Conservation (phyloP, 2,888 invertebrate species). For the Sinohyriopsis cumingii region DNA sequence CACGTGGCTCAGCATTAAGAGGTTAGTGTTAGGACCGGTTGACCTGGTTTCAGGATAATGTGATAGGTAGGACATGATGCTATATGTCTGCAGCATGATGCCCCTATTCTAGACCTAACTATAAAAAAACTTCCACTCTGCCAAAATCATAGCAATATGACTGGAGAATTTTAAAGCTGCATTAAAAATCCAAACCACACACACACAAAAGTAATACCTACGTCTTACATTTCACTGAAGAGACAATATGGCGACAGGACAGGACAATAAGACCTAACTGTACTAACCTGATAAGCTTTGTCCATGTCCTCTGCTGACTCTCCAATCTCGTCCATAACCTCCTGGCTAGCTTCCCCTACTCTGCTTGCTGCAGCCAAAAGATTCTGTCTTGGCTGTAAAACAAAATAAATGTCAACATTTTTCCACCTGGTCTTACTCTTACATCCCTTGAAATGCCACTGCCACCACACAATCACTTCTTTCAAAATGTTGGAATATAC, state of each 20-base stretch:
- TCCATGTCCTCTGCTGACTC: conserved; percentile 78
- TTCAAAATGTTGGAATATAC: background rate
- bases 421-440: background rate
- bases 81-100: too few relatives aligned
- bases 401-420: background rate
- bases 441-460: background rate
- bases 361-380: conserved; percentile 92
- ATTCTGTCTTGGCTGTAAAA: conserved; percentile 86
- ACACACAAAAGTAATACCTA: background rate
- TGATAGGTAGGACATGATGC: too few relatives aligned
- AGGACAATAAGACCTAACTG: background rate
- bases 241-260: background rate
- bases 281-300: conserved; percentile 74
- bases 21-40: too few relatives aligned
- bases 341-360: conserved; percentile 95
- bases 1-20: too few relatives aligned
- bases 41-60: too few relatives aligned
- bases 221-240: background rate
- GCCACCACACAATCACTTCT: background rate
- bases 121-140: too few relatives aligned
- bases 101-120: too few relatives aligned
- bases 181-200: background rate
- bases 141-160: too few relatives aligned
- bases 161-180: too few relatives aligned
- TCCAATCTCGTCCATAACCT: conserved; percentile 85